Base-by-base conservation (phyloP, 2,113 vertebrate genomes). In the Pandion haliaetus region DNA sequence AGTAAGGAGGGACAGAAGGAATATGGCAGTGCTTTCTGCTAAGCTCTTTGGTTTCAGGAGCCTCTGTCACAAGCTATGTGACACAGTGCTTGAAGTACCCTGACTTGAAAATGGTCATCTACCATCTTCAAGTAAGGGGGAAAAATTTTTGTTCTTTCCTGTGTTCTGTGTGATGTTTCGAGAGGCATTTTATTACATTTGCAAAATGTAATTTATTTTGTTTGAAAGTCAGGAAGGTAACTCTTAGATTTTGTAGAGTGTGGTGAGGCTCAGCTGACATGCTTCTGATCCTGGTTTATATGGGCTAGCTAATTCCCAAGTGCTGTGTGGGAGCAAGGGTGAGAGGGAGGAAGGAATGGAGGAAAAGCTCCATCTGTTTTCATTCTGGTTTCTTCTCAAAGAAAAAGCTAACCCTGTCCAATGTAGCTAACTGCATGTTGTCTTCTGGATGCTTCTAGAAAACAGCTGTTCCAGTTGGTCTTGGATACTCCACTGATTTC, bases 401-500 rank as follows among this genome's bases (percentile, higher is more conserved):
- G 63, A 9, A 55, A 17, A 36, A 20, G 34, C 18, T 52, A 6
- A 3, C 29, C 0, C 8, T 36, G 5, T 12, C 2, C 79, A 17
- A 5, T 12, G 24, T 63, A 11, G 44, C 82, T 88, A 38, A 88
- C 81, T 63, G 58, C 49, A 18, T 67, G 65, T 91, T 92, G 6
- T 63, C 55, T 62, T 63, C 67, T 95, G 94, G 36, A 1, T 98
- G 38, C 55, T 93, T 96, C 26, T 76, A 99, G 99, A 73, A 97
- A 98, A 69, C 98, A 98, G 94, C 97, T 99, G 94, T 97, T 98
- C 54, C 98, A 98, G 94, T 73, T 96, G 59, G 93, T 97, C 71
- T 94, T 98, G 82, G 98, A 99, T 45, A 97, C 98, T 47, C 97
- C 99, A 11, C 98, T 97, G 4, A 73, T 94, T 58, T 98, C 99